Percentiles rank a stretch among this genome's conserved stretches.
phyloP scores from a whole-genome alignment of 1,140 invertebrate genomes.

The Aphelinus atriplicis region DNA sequence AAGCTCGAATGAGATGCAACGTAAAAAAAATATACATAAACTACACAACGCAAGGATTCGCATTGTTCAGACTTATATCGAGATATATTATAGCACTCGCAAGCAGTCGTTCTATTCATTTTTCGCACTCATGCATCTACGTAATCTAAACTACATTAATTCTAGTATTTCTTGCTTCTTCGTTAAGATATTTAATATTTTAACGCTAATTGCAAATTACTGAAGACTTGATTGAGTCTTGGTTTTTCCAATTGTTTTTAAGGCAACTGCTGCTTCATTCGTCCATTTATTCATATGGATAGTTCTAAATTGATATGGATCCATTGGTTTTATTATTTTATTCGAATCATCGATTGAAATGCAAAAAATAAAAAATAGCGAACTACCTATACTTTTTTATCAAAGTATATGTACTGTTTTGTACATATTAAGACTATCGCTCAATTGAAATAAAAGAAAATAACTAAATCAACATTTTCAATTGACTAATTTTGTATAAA shows the following conservation, averaged over 20 bases:
- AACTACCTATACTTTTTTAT: not conserved
- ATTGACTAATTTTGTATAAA: too few relatives aligned
- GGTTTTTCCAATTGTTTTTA: conserved; percentile 21
- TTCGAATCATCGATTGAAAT: conserved; percentile 26
- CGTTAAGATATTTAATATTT: conserved; percentile 30
- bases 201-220: conserved; percentile 27
- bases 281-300: conserved; percentile 36
- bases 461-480: conserved; percentile 4
- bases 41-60: conserved; percentile 1
- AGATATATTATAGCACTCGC: conserved; percentile 13
- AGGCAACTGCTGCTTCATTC: conserved; percentile 39
- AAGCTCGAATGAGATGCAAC: conserved; percentile 16
- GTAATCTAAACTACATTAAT: conserved; percentile 5
- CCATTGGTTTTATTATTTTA: conserved; percentile 25
- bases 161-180: conserved; percentile 23
- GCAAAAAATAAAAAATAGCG: conserved; percentile 25
- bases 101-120: conserved; percentile 24
- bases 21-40: conserved; percentile 32
- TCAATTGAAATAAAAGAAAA: not conserved
- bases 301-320: not conserved
- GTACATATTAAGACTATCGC: conserved; percentile 19
- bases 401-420: conserved; percentile 29
- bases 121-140: conserved; percentile 5
- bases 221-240: conserved; percentile 9
- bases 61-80: conserved; percentile 34